Percentiles rank a stretch among this genome's conserved stretches.
Conservation (phyloP, 2,797 vertebrate genomes). For the Pseudomugil tenellus region DNA sequence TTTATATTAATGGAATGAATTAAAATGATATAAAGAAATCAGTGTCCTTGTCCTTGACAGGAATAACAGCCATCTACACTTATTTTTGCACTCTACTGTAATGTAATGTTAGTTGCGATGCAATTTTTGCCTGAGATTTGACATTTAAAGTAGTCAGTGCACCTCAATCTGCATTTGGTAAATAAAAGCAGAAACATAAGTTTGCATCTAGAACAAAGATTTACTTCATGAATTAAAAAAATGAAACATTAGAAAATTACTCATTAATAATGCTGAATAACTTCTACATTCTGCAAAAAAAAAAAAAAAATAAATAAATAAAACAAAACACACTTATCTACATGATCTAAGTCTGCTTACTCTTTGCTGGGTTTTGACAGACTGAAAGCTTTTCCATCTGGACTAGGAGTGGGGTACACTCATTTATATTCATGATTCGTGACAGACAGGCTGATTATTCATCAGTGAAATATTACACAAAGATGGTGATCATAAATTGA, state of each 20-base stretch:
- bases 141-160: not conserved
- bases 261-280: constrained; percentile 1
- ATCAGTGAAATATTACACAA: not conserved
- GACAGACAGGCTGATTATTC: constrained; percentile 2
- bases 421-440: not conserved
- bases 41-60: too few relatives aligned
- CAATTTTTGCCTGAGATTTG: not conserved
- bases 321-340: constrained; percentile 5
- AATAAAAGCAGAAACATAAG: not conserved
- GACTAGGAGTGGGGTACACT: not conserved
- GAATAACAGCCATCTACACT: too few relatives aligned
- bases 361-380: not conserved
- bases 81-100: not conserved
- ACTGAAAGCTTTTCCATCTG: not conserved
- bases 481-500: not conserved
- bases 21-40: too few relatives aligned
- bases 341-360: not conserved
- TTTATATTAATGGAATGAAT: too few relatives aligned
- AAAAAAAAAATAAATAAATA: not conserved
- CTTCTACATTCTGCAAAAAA: not conserved
- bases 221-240: too few relatives aligned
- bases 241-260: too few relatives aligned
- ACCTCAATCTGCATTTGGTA: not conserved
- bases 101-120: not conserved
- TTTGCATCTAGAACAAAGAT: not conserved